Evolutionary conservation across 2,888 invertebrate genomes (phyloP).

Genomic region (Netelia inedita): DNA sequence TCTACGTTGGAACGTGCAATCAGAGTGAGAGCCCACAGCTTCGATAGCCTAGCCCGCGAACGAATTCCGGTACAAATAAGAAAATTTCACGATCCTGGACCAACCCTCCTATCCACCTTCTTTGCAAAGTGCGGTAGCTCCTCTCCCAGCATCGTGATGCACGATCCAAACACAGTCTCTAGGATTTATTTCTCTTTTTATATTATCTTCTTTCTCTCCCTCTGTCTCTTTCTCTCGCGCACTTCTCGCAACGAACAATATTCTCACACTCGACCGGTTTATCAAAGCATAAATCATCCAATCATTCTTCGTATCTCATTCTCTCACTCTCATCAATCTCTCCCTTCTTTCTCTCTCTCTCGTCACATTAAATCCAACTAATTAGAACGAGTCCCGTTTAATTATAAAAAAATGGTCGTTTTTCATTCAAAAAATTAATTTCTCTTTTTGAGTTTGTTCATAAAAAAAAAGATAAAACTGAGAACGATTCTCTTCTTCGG

Average conservation of each 20-base stretch:
- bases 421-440: neutral
- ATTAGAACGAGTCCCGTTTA: slow-evolving; percentile 34
- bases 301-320: slow-evolving; percentile 7
- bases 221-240: neutral
- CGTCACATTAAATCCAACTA: slow-evolving; percentile 42
- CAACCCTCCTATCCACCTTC: slow-evolving; percentile 15
- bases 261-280: slow-evolving; percentile 64
- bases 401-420: slow-evolving; percentile 8
- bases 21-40: neutral
- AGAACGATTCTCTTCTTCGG: slow-evolving; percentile 6
- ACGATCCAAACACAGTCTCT: slow-evolving; percentile 30
- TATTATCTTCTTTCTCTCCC: neutral
- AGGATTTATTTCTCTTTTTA: slow-evolving; percentile 23
- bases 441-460: neutral
- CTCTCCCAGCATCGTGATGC: slow-evolving; percentile 55
- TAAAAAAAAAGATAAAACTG: neutral
- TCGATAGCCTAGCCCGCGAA: slow-evolving; percentile 2
- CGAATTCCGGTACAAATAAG: slow-evolving; percentile 39
- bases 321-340: slow-evolving; percentile 23
- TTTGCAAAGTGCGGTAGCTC: slow-evolving; percentile 52
- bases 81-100: slow-evolving; percentile 34
- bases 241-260: slow-evolving; percentile 34
- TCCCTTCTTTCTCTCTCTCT: neutral
- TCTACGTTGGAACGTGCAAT: slow-evolving; percentile 34
- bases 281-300: slow-evolving; percentile 40